Evolutionary conservation across 1,140 invertebrate species (phyloP), one percentile per base, ranked within the genome.

Genomic region (Bombus polaris): DNA sequence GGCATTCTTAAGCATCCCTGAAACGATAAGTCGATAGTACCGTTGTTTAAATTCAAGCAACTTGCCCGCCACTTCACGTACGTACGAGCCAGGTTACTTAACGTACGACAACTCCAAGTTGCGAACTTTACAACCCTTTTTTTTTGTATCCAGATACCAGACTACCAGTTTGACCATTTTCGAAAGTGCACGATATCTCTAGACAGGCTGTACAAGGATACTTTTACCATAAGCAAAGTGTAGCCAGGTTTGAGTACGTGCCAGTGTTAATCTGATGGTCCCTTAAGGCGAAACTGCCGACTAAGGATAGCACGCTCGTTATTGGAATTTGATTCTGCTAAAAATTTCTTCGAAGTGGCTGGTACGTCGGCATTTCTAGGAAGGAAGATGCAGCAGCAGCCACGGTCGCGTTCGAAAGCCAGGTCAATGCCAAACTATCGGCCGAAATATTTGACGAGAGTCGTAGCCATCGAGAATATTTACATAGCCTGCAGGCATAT

Each of bases 231-330:
- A n/a, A 39, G 53, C 9, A 53, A 75, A 15, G 71, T 32, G 66
- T 37, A 25, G 37, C 70, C 70, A 25, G 13, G 70, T 47, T 22
- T 22, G 22, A 44, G 39, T 74, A 44, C 42, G 44, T 25, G n/a
- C 72, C 10, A 15, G 72, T 22, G 25, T 37, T 76, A 76, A 76
- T 59, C 74, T 76, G 74, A 76, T 76, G 74, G 32, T 76, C 74
- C 6, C 22, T 76, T 76, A 76, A n/a, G 74, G 53, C 53, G 47
- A 76, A 76, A 76, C 74, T 18, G 18, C 53, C 35, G 25, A 6
- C 10, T 53, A 59, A 76, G 53, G 74, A 32, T 44, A 47, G 22
- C 42, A 28, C 1, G 72, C 39, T 28, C 74, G 74, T 65, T 78
- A 65, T 39, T 35, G 15, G 39, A 78, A 66, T 78, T 78, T 47